Base-by-base conservation (phyloP, 2,888 invertebrate genomes). In the Hyles lineata region DNA sequence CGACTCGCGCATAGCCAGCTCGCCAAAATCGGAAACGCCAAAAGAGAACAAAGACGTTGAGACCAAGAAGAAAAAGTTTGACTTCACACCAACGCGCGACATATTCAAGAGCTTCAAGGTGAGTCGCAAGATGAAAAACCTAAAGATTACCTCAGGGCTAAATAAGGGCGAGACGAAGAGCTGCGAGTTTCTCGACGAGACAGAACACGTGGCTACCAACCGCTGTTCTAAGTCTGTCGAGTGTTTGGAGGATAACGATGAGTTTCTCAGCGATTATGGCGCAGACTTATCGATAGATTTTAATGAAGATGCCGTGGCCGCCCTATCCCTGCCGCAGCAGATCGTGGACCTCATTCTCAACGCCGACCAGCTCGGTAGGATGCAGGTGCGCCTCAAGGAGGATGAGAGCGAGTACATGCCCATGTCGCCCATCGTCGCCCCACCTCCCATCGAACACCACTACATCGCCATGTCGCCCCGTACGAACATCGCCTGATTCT, bases 31-130 rank as follows among this genome's bases (percentile, higher is more conserved):
- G 0, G 92, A 93, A 72, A 83, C 85, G 0, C 77, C 89, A n/a
- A 92, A 92, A 74, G 93, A 90, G 59, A 87, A 88, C 78, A 89
- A 89, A 75, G 90, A 92, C 78, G 87, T 90, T 6, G 92, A 92
- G 55, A 89, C 92, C 0, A 94, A 94, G 75, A 95, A 95, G 85
- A 95, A 95, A 80, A 90, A 90, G 63, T 95, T 95, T 83, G 95
- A 95, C 84, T 93, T 95, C 86, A 88, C 95, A 0, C 94, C 95
- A 1, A 89, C 93, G 0, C 85, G 91, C 0, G 93, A 94, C 77
- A 91, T 95, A 55, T 94, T 95, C 86, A 93, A 90, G 77, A 95
- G 91, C 78, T 94, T 94, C 85, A 91, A 91, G 75, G 93, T 92
- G 61, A 90, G 90, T 70, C 86, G 91, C 72, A 93, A 93, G 76